phyloP scores from a whole-genome alignment of 2,113 vertebrate species.

The Theristicus caerulescens region DNA sequence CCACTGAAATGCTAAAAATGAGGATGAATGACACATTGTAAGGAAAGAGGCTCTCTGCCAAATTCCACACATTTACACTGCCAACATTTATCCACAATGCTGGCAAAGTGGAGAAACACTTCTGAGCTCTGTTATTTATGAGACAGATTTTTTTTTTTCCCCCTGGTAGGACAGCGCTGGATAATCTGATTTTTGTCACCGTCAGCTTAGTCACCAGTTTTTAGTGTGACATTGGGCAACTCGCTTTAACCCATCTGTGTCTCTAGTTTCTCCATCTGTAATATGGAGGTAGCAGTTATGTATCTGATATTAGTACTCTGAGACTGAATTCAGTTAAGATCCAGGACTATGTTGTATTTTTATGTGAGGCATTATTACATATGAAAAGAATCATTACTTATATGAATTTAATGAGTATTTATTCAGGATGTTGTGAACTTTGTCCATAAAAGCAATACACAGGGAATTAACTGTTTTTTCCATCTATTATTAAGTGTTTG shows the following conservation, averaged over 20 bases:
- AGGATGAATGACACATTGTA: constrained; percentile 59
- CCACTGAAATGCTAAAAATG: constrained; percentile 48
- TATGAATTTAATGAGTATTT: background rate
- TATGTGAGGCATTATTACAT: background rate
- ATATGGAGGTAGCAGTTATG: background rate
- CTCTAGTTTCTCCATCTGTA: background rate
- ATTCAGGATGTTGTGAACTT: background rate
- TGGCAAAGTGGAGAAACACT: constrained; percentile 42
- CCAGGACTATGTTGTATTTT: background rate
- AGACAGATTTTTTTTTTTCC: background rate
- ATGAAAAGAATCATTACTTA: background rate
- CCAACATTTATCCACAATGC: constrained; percentile 59
- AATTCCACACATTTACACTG: constrained; percentile 56
- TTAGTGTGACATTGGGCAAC: background rate
- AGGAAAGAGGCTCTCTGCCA: constrained; percentile 31
- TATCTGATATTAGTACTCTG: background rate
- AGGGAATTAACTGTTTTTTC: background rate
- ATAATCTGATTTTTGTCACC: background rate
- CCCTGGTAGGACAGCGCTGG: background rate
- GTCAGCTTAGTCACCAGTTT: background rate
- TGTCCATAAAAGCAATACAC: background rate
- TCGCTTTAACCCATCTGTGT: background rate
- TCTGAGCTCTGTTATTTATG: constrained; percentile 54
- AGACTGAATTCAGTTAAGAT: background rate
- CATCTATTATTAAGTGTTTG: background rate